These are phyloP conservation scores for Cirrhinus mrigala DNA, from an alignment of 2,797 vertebrate genomes.

Conservation along the genomic window DNA sequence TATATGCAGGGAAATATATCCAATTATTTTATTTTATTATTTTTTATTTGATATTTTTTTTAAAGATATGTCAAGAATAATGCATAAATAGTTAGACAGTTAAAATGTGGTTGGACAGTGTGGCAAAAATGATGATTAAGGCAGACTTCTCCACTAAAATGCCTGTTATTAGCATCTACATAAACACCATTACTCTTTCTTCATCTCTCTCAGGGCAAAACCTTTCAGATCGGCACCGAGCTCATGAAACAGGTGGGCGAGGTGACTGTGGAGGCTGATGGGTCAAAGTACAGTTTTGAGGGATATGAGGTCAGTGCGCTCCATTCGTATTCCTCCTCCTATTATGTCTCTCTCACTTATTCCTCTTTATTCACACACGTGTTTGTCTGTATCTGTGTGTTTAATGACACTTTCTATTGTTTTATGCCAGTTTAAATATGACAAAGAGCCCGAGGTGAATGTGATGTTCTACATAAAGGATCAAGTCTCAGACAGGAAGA, in stretches of 20 bases:
- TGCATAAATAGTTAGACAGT: no score
- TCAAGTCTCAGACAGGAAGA: conserved; percentile 75
- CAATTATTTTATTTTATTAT: no score
- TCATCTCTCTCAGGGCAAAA: conserved; percentile 62
- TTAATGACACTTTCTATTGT: conserved; percentile 1
- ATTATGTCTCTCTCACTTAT: conserved; percentile 35
- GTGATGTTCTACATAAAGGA: conserved; percentile 88
- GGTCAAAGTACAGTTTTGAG: conserved; percentile 70
- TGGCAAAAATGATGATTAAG: no score
- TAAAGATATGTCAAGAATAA: no score
- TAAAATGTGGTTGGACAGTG: no score
- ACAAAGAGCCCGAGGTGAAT: conserved; percentile 85
- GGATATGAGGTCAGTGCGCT: conserved; percentile 74
- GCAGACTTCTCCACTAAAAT: no score
- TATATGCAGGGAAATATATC: no score
- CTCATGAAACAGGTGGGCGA: conserved; percentile 74
- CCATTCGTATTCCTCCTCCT: conserved; percentile 7
- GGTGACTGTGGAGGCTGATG: conserved; percentile 34
- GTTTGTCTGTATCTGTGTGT: not conserved
- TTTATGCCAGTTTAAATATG: conserved; percentile 81
- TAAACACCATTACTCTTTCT: not conserved
- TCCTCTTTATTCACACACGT: conserved; percentile 8
- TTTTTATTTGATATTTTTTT: no score
- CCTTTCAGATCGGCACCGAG: conserved; percentile 76
- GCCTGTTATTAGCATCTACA: not conserved